A percentile compares a stretch with the other conserved stretches of the same genome.
These are phyloP conservation scores for Dolichallabes microphthalmus DNA, from an alignment of 2,113 vertebrate species.

Conservation along the genomic window DNA sequence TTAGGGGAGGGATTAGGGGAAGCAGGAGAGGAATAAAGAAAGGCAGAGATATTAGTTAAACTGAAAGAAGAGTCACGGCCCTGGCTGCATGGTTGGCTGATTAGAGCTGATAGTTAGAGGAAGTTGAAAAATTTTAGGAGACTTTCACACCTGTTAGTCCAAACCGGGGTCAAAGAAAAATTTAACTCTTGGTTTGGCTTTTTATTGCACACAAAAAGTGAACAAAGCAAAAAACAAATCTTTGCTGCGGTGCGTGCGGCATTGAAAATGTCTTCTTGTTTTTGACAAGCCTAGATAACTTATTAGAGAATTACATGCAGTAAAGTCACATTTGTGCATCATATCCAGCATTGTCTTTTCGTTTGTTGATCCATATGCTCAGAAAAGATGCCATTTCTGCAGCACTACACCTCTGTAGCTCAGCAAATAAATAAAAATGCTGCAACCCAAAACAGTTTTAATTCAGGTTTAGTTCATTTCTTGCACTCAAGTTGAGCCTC, in stretches of 20 bases:
- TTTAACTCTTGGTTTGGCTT: background rate
- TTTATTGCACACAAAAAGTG: background rate
- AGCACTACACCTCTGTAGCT: background rate
- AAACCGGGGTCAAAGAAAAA: background rate
- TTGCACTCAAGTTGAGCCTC: background rate
- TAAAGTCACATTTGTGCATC: background rate
- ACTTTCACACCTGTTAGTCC: background rate
- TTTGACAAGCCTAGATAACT: background rate
- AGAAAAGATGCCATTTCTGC: background rate
- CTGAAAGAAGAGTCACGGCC: constrained; percentile 8
- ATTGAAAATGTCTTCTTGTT: too few species aligned
- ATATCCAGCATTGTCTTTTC: background rate
- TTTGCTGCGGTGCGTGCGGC: too few species aligned
- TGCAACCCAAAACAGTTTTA: background rate
- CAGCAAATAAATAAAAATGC: background rate
- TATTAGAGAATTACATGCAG: background rate
- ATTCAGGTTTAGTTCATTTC: background rate
- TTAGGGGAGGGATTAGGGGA: constrained; percentile 60
- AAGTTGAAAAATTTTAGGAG: background rate
- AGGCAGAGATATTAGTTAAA: constrained; percentile 31
- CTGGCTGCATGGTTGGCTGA: constrained; percentile 5
- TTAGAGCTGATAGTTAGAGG: constrained; percentile 6
- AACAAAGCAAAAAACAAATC: background rate
- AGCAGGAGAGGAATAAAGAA: constrained; percentile 40
- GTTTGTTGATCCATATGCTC: background rate